Evolutionary conservation across 2,113 vertebrate genomes (phyloP).

Genomic region (Thomomys bottae): DNA sequence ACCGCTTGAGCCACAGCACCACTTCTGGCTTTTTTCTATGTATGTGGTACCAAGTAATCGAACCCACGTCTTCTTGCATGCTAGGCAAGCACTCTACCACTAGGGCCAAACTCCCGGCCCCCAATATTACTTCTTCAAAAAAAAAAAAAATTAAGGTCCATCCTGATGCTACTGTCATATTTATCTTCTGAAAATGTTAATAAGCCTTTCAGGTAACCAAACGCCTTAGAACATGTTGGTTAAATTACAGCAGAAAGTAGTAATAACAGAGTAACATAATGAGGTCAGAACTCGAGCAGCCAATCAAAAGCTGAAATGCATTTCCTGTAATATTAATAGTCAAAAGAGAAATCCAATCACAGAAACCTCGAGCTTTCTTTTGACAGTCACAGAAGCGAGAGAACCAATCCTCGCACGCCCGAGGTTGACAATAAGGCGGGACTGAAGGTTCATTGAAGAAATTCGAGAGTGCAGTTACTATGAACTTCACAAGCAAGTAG

Average conservation of each 20-base stretch:
- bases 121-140: too few relatives aligned
- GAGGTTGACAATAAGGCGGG: constrained; percentile 84
- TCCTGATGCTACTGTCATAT: neutral
- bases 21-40: too few relatives aligned
- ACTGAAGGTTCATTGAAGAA: constrained; percentile 88
- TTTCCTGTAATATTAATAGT: constrained; percentile 74
- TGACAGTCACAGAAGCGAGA: constrained; percentile 81
- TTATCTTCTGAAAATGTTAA: constrained; percentile 49
- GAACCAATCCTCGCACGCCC: constrained; percentile 85
- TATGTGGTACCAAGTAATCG: too few relatives aligned
- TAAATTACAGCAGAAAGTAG: constrained; percentile 59
- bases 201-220: constrained; percentile 45
- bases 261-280: constrained; percentile 49
- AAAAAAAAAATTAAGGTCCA: constrained; percentile 23
- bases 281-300: constrained; percentile 52
- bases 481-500: constrained; percentile 75
- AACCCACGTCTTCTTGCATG: too few relatives aligned
- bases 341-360: constrained; percentile 79
- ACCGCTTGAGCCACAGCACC: too few relatives aligned
- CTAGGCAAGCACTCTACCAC: too few relatives aligned
- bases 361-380: constrained; percentile 72
- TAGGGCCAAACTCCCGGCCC: too few relatives aligned
- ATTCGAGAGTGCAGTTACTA: constrained; percentile 86
- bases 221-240: constrained; percentile 57
- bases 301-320: constrained; percentile 54